Evolutionary conservation across 2,113 vertebrate genomes (phyloP).

Genomic region (Tetraodon nigroviridis): DNA sequence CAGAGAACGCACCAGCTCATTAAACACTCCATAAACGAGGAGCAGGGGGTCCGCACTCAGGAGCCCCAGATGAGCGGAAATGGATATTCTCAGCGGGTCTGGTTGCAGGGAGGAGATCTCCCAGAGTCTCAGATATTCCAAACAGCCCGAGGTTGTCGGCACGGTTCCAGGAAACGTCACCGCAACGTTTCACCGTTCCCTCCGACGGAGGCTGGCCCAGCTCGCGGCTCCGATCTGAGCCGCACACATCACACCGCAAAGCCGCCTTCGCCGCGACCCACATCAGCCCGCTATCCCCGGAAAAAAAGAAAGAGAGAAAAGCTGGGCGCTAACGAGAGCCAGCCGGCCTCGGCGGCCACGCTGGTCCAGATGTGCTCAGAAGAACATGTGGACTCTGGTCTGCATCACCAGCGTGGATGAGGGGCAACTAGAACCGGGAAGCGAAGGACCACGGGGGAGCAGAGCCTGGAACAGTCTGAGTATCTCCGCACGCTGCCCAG

Average conservation of each 20-base stretch:
- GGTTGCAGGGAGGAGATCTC: no score
- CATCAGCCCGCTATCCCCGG: background rate
- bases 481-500: background rate
- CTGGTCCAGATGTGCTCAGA: constrained; percentile 20
- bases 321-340: constrained; percentile 41
- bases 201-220: background rate
- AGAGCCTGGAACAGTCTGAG: no score
- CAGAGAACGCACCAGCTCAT: constrained; percentile 21
- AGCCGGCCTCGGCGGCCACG: constrained; percentile 25
- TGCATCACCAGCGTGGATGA: constrained; percentile 30
- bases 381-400: constrained; percentile 38
- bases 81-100: no score
- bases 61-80: constrained; percentile 4
- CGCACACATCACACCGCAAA: constrained; percentile 13
- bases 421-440: no score
- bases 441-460: no score
- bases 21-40: constrained; percentile 33
- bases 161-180: background rate
- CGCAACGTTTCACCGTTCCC: background rate
- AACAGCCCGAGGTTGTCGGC: background rate
- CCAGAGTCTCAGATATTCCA: no score
- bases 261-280: constrained; percentile 41
- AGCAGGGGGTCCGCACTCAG: background rate
- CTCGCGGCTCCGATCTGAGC: constrained; percentile 4
- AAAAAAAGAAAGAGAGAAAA: no score